phyloP scores from a whole-genome alignment of 23 tunicate species.

The Phallusia fumigata region DNA sequence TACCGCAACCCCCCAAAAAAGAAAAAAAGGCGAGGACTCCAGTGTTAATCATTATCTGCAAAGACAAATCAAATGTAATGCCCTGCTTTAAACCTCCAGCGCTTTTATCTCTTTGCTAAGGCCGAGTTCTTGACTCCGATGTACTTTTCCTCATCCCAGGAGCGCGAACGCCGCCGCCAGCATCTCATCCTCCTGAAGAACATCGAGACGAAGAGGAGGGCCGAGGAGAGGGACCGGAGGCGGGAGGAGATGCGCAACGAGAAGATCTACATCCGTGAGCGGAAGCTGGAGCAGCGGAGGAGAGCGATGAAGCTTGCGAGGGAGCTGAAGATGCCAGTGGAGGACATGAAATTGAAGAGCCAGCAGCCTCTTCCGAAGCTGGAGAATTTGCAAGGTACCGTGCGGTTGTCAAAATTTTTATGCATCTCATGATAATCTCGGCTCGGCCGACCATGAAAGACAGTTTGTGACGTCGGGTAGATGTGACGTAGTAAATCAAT shows the following conservation, averaged over 20 bases:
- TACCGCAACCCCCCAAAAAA: too few species aligned
- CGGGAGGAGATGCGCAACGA: conserved; percentile 86
- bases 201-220: conserved; percentile 67
- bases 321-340: conserved; percentile 84
- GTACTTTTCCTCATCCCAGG: conserved; percentile 23
- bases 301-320: conserved; percentile 76
- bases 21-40: too few species aligned
- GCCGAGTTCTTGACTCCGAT: too few species aligned
- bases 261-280: conserved; percentile 59
- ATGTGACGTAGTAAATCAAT: too few species aligned
- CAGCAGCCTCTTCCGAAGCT: conserved; percentile 32
- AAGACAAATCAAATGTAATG: too few species aligned
- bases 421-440: too few species aligned
- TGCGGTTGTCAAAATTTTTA: too few species aligned
- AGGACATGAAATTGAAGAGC: conserved; percentile 64
- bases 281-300: conserved; percentile 75
- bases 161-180: conserved; percentile 69
- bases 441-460: too few species aligned
- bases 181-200: conserved; percentile 61
- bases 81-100: too few species aligned
- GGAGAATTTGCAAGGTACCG: conserved; percentile 38
- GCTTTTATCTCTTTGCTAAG: too few species aligned
- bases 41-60: too few species aligned
- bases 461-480: too few species aligned
- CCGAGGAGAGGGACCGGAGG: conserved; percentile 81